Evolutionary conservation across 2,113 vertebrate genomes (phyloP).

Genomic region (Colaptes auratus): DNA sequence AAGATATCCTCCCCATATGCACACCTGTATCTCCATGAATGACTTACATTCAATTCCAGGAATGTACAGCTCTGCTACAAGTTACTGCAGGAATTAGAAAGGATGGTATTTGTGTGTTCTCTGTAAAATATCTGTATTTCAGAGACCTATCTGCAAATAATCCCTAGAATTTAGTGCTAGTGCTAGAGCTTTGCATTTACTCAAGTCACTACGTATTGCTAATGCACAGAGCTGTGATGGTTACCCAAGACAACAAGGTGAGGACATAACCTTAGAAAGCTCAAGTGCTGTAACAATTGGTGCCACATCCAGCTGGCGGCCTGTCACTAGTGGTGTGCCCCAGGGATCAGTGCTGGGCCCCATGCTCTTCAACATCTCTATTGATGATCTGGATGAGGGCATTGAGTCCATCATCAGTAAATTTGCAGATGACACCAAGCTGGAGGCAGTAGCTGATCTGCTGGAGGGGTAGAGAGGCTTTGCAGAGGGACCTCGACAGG

Average conservation of each 20-base stretch:
- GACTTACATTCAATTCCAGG: not conserved
- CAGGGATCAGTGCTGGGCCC: too few relatives aligned
- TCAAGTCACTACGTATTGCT: not conserved
- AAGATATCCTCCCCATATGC: not conserved
- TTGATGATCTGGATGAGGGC: too few relatives aligned
- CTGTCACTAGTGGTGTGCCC: too few relatives aligned
- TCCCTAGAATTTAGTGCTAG: not conserved
- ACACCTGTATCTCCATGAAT: not conserved
- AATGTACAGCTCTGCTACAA: not conserved
- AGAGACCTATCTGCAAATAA: not conserved
- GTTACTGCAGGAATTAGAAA: not conserved
- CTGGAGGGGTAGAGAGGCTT: too few relatives aligned
- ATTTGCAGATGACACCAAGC: too few relatives aligned
- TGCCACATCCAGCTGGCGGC: too few relatives aligned
- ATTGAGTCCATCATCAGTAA: too few relatives aligned
- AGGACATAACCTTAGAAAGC: not conserved
- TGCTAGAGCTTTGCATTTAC: not conserved
- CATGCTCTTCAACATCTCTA: too few relatives aligned
- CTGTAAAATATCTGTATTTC: not conserved
- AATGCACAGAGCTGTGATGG: not conserved
- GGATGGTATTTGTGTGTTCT: not conserved
- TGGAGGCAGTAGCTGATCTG: too few relatives aligned
- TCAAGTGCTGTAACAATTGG: not conserved
- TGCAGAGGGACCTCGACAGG: too few relatives aligned
- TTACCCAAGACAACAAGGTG: not conserved